Conservation (phyloP, 1,140 invertebrate species). For the Drosophila sproati region DNA sequence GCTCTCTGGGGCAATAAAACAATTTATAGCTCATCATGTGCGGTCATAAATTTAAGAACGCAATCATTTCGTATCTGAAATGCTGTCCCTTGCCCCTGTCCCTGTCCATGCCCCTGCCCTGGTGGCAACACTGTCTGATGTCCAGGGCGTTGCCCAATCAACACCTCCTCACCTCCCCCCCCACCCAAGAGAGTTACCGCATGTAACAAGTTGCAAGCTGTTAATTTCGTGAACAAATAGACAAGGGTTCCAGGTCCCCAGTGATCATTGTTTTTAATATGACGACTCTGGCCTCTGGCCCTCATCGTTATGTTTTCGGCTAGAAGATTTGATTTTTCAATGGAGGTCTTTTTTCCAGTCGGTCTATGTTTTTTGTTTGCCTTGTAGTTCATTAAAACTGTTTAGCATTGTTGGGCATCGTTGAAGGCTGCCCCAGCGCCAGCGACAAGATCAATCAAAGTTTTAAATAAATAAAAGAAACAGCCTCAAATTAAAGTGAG, state of each 20-base stretch:
- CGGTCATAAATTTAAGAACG: constrained; percentile 76
- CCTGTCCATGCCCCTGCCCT: no score
- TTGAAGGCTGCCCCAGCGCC: constrained; percentile 47
- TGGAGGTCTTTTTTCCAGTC: not conserved
- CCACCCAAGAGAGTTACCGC: constrained; percentile 5
- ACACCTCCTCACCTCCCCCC: constrained; percentile 62
- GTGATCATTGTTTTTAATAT: constrained; percentile 32
- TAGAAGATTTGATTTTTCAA: not conserved
- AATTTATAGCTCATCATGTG: constrained; percentile 81
- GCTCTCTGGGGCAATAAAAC: constrained; percentile 61
- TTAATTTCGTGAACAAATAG: constrained; percentile 75
- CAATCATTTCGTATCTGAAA: constrained; percentile 52
- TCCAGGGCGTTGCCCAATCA: constrained; percentile 80
- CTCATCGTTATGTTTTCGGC: not conserved
- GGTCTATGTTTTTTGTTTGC: constrained; percentile 42
- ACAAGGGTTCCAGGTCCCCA: constrained; percentile 36
- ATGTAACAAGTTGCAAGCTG: constrained; percentile 69
- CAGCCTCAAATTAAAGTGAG: not conserved
- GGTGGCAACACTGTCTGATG: constrained; percentile 37
- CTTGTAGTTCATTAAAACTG: constrained; percentile 71
- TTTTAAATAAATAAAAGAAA: not conserved
- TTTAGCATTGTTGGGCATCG: constrained; percentile 71
- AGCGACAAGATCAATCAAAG: constrained; percentile 47
- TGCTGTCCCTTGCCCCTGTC: not conserved
- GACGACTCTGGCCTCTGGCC: no score